Percentiles rank a stretch among this genome's conserved stretches.
Evolutionary conservation across 1,140 invertebrate species (phyloP).

Genomic region (Meloidogyne floridensis): DNA sequence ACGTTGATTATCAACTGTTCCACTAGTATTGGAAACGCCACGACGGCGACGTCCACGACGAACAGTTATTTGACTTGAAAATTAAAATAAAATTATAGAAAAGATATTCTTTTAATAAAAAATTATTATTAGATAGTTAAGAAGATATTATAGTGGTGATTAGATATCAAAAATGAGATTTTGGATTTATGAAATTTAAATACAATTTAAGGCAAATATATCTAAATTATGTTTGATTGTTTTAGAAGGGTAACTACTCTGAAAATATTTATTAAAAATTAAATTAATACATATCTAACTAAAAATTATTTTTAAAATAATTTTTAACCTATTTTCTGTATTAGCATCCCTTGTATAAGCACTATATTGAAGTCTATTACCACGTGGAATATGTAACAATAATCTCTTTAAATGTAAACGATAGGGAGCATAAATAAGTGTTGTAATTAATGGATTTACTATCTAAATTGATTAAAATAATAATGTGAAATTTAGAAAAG

Average conservation of each 20-base stretch:
- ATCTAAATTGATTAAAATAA: conserved; percentile 47
- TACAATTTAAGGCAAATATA: too few relatives aligned
- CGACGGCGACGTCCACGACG: not conserved
- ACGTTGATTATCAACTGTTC: not conserved
- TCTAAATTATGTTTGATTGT: too few relatives aligned
- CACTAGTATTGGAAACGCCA: not conserved
- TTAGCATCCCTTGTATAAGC: conserved; percentile 48
- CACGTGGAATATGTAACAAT: conserved; percentile 63
- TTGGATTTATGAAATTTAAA: too few relatives aligned
- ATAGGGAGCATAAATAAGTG: conserved; percentile 65
- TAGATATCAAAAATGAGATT: too few relatives aligned
- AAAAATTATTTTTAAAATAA: not conserved
- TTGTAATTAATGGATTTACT: conserved; percentile 63
- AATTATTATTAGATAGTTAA: too few relatives aligned
- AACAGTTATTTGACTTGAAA: not conserved
- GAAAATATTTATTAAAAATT: too few relatives aligned
- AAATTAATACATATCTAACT: too few relatives aligned
- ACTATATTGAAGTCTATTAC: conserved; percentile 56
- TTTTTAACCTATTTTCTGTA: conserved; percentile 57
- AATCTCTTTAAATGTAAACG: conserved; percentile 58
- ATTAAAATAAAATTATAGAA: not conserved
- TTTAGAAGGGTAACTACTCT: too few relatives aligned
- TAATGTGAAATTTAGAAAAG: not conserved
- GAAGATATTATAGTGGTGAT: too few relatives aligned
- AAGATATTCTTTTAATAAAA: not conserved